These are phyloP conservation scores for Hemitrygon akajei DNA, from an alignment of 2,797 vertebrate genomes.

Conservation along the genomic window DNA sequence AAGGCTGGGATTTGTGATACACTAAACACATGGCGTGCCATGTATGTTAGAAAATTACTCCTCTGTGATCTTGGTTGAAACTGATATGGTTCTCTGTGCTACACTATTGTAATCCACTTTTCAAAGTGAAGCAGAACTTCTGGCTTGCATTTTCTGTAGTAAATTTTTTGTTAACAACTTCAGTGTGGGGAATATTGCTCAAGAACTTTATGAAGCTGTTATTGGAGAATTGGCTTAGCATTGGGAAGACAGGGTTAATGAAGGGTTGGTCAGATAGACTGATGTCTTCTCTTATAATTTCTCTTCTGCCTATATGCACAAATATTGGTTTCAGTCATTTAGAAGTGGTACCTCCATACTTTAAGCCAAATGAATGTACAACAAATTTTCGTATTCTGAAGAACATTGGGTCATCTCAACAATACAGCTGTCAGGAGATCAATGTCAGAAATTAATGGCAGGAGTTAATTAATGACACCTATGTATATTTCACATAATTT, in stretches of 20 bases:
- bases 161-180: neutral
- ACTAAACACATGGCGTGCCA: too few species aligned
- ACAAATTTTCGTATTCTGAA: neutral
- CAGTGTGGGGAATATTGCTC: neutral
- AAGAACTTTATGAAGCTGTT: neutral
- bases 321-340: neutral
- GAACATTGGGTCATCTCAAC: neutral
- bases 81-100: too few species aligned
- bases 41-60: too few species aligned
- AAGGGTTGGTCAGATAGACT: neutral
- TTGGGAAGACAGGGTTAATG: neutral
- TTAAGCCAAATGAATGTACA: neutral
- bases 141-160: neutral
- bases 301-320: neutral
- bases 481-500: neutral
- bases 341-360: neutral
- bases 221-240: neutral
- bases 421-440: neutral
- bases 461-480: neutral
- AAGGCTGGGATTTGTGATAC: too few species aligned
- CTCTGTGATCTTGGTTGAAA: too few species aligned
- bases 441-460: conserved; percentile 6
- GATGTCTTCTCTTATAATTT: neutral
- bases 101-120: too few species aligned
- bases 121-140: too few species aligned